Conservation (phyloP, 37 sponge, comb jelly and placozoan species). For the Cliona cf. orientalis region DNA sequence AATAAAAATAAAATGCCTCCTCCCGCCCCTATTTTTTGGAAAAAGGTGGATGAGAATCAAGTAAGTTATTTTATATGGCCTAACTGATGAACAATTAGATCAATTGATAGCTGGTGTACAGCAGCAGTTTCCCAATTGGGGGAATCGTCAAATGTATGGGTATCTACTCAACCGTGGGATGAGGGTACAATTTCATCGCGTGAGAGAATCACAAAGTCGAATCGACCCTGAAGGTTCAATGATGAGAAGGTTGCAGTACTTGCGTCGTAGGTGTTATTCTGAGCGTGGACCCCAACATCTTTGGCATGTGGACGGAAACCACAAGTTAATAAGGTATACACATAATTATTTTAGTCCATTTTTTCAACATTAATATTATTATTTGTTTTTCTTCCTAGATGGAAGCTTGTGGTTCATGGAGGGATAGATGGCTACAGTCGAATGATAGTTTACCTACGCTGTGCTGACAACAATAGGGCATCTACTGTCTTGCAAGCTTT, state of each 20-base stretch:
- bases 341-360: neutral
- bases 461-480: conserved; percentile 44
- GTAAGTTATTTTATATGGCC: no score
- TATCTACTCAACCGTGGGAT: neutral
- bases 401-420: conserved; percentile 35
- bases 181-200: conserved; percentile 13
- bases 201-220: conserved; percentile 39
- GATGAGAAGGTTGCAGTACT: conserved; percentile 7
- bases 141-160: conserved; percentile 29
- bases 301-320: conserved; percentile 46
- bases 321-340: conserved; percentile 24
- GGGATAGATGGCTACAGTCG: conserved; percentile 37
- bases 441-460: conserved; percentile 16
- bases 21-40: no score
- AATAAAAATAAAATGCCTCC: no score
- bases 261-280: conserved; percentile 17
- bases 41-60: no score
- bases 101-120: neutral
- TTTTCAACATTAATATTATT: neutral
- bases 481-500: neutral
- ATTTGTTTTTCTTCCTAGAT: neutral
- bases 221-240: conserved; percentile 46
- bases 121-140: conserved; percentile 27
- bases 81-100: conserved; percentile 16
- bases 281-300: conserved; percentile 36